Base-by-base conservation (phyloP, 2,113 vertebrate species). In the Oncorhynchus tshawytscha region DNA sequence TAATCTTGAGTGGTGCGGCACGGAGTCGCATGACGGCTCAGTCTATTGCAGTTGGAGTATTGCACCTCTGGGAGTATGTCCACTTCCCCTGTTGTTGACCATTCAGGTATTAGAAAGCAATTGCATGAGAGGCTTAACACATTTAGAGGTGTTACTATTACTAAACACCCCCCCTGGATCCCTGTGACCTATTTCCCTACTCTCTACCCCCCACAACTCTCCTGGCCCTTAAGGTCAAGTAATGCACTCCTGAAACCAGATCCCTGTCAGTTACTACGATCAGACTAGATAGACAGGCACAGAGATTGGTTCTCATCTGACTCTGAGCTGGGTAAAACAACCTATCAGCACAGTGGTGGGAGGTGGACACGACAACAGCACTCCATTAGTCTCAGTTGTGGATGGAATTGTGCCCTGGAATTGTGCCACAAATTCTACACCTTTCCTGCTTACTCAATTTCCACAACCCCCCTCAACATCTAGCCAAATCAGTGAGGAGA, bases 1-100 rank as follows among this genome's bases (percentile, higher is more conserved):
- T 77, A 82, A 82, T 88, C 81, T 84, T 79, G 68, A 83, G 68
- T 49, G 71, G 25, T 66, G 79, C 67, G 49, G 64, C 31, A 7
- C 13, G 29, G 8, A 39, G 34, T 39, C 8, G 31, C 22, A n/a
- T 25, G 7, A 15, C n/a, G 51, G 65, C 60, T 54, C 59, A 45
- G 39, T 45, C 39, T 20, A n/a, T 69, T 75, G 31, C 2, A 5
- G 60, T 31, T 49, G 24, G 49, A 67, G 48, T 27, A 20, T 20
- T 13, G 9, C 27, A 39, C 45, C 15, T 72, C 49, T 29, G 49
- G 8, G 3, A 45, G 51, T 57, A 51, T 54, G 51, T 54, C 15
- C 51, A 51, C 51, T 54, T 54, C 51, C 51, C 12, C 51, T 16
- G 49, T 15, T 5, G 4, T 18, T 45, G 51, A 54, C 15, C 51